Percentiles rank a stretch among this genome's conserved stretches.
Conservation (phyloP, 1,140 invertebrate species). For the Drosophila grimshawi region DNA sequence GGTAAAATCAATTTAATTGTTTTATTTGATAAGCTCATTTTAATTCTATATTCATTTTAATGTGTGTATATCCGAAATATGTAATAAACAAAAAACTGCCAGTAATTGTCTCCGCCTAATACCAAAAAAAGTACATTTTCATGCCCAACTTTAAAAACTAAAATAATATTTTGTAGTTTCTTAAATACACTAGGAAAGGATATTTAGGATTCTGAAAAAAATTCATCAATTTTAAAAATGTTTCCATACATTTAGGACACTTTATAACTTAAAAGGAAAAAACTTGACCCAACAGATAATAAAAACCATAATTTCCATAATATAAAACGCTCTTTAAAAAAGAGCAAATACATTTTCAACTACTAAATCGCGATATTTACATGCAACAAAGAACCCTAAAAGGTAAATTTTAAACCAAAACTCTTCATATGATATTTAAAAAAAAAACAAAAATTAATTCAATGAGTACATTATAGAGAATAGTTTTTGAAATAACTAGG, state of each 20-base stretch:
- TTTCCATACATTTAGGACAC: not conserved
- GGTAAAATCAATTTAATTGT: conserved; percentile 44
- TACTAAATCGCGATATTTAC: conserved; percentile 23
- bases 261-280: conserved; percentile 6
- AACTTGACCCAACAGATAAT: conserved; percentile 1
- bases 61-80: conserved; percentile 31
- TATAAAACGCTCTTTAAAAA: conserved; percentile 2
- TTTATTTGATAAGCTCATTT: conserved; percentile 29
- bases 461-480: conserved; percentile 56
- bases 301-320: conserved; percentile 7
- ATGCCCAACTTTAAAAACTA: conserved; percentile 30
- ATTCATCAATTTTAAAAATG: not conserved
- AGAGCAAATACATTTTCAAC: conserved; percentile 19
- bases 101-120: conserved; percentile 80
- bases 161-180: conserved; percentile 11
- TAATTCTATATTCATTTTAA: conserved; percentile 24
- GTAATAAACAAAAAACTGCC: conserved; percentile 70
- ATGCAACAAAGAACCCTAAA: conserved; percentile 29
- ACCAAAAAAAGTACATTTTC: conserved; percentile 30
- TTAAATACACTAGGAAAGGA: not conserved
- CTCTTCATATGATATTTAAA: conserved; percentile 48
- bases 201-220: not conserved
- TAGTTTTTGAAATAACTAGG: conserved; percentile 60
- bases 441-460: conserved; percentile 39
- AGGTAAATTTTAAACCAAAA: conserved; percentile 32